Conservation (phyloP, 2,113 vertebrate genomes). For the Condylura cristata region DNA sequence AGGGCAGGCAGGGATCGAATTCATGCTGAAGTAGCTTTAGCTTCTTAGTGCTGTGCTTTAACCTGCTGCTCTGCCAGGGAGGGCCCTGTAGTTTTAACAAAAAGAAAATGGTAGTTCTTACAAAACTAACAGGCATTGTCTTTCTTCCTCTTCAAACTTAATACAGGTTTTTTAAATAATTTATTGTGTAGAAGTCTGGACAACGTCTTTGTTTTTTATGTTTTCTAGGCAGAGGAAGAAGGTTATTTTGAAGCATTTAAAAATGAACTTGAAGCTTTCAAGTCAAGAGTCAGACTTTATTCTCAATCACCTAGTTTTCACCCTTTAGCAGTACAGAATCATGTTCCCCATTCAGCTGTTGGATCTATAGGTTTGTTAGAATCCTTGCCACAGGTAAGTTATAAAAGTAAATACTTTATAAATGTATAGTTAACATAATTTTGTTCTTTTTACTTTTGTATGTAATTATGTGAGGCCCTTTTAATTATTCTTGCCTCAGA, state of each 20-base stretch:
- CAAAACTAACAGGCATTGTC: no score
- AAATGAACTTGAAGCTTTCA: conserved; percentile 95
- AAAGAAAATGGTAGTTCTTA: no score
- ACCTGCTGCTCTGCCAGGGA: no score
- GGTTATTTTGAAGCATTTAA: conserved; percentile 97
- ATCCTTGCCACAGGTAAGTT: conserved; percentile 89
- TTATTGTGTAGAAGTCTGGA: conserved; percentile 12
- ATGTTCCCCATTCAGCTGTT: conserved; percentile 80
- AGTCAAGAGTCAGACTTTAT: conserved; percentile 92
- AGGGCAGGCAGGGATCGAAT: no score
- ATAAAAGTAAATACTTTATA: conserved; percentile 25
- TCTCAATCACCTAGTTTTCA: conserved; percentile 86
- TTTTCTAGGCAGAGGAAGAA: conserved; percentile 91
- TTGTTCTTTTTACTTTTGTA: neutral
- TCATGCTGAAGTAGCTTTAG: no score
- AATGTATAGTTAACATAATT: neutral
- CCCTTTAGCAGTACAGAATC: conserved; percentile 80
- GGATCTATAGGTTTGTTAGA: conserved; percentile 88
- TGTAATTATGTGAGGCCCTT: neutral
- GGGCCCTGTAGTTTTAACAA: no score
- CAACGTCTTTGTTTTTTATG: conserved; percentile 32
- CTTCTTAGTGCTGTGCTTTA: no score
- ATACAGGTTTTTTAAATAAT: neutral
- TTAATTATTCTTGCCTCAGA: conserved; percentile 45
- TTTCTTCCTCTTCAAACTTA: neutral